Percentiles rank a stretch among this genome's conserved stretches.
These are phyloP conservation scores for Limonius californicus DNA, from an alignment of 1,140 invertebrate species.

Conservation along the genomic window DNA sequence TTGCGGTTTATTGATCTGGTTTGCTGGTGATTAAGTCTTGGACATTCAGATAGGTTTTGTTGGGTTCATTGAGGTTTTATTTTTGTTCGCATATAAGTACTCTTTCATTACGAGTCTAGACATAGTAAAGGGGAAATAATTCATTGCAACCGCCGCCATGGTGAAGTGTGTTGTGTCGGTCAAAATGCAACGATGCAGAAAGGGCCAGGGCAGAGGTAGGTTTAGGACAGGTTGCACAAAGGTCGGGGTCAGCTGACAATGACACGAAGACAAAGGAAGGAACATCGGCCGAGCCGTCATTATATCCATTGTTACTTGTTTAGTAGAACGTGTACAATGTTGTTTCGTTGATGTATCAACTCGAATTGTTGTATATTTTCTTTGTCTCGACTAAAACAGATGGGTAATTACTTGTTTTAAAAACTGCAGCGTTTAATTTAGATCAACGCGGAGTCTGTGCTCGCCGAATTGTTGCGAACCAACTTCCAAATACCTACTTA, in stretches of 20 bases:
- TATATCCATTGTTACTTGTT: constrained; percentile 37
- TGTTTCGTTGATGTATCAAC: constrained; percentile 45
- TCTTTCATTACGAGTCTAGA: too few species aligned
- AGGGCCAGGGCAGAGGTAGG: constrained; percentile 25
- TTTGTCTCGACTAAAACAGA: constrained; percentile 16
- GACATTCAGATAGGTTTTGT: too few species aligned
- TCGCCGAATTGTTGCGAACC: not conserved
- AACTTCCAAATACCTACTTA: not conserved
- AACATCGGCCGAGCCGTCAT: constrained; percentile 50
- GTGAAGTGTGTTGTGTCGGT: constrained; percentile 35
- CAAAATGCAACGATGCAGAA: constrained; percentile 46
- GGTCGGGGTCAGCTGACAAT: constrained; percentile 52
- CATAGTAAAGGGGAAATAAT: constrained; percentile 11
- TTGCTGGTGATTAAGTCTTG: too few species aligned
- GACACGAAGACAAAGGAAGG: constrained; percentile 62
- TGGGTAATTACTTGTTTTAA: constrained; percentile 14
- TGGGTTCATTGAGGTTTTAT: too few species aligned
- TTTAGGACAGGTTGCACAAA: constrained; percentile 48
- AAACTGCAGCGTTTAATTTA: not conserved
- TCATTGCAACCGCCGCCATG: constrained; percentile 9
- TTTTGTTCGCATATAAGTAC: too few species aligned
- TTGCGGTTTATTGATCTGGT: too few species aligned
- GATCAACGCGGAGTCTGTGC: too few species aligned
- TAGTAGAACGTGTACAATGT: constrained; percentile 40
- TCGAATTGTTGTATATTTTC: constrained; percentile 32